These are phyloP conservation scores for Trachemys scripta DNA, from an alignment of 2,113 vertebrate species.

Conservation along the genomic window DNA sequence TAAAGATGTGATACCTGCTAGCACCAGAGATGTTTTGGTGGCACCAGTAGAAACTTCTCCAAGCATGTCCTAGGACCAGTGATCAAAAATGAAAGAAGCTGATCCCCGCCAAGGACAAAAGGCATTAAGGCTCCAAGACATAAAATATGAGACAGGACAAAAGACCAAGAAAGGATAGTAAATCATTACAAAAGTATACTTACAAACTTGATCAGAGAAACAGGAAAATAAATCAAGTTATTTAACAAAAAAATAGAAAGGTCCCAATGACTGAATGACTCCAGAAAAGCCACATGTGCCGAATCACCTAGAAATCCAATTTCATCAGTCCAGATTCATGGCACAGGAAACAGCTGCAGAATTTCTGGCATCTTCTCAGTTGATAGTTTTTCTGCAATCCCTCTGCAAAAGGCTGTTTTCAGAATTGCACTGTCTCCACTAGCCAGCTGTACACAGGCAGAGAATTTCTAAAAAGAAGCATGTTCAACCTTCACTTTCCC, in stretches of 20 bases:
- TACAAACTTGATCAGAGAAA: background rate
- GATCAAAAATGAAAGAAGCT: conserved; percentile 19
- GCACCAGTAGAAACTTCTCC: conserved; percentile 4
- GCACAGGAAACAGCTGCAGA: background rate
- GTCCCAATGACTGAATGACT: background rate
- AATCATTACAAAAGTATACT: background rate
- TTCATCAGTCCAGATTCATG: background rate
- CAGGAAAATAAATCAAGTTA: background rate
- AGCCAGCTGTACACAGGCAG: background rate
- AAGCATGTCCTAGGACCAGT: background rate
- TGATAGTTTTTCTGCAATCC: background rate
- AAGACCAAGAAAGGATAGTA: background rate
- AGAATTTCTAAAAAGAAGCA: conserved; percentile 15
- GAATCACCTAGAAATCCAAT: background rate
- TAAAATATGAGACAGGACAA: conserved; percentile 26
- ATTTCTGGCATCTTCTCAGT: conserved; percentile 25
- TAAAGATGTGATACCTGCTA: background rate
- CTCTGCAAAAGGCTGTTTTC: background rate
- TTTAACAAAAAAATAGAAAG: conserved; percentile 10
- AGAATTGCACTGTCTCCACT: background rate
- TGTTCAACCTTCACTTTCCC: background rate
- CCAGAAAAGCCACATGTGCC: conserved; percentile 16
- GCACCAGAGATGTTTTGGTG: background rate
- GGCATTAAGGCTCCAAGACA: background rate
- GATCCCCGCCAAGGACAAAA: conserved; percentile 2